A percentile compares a stretch with the other conserved stretches of the same genome.
These are phyloP conservation scores for Euura lappo DNA, from an alignment of 1,140 invertebrate genomes.

Conservation along the genomic window DNA sequence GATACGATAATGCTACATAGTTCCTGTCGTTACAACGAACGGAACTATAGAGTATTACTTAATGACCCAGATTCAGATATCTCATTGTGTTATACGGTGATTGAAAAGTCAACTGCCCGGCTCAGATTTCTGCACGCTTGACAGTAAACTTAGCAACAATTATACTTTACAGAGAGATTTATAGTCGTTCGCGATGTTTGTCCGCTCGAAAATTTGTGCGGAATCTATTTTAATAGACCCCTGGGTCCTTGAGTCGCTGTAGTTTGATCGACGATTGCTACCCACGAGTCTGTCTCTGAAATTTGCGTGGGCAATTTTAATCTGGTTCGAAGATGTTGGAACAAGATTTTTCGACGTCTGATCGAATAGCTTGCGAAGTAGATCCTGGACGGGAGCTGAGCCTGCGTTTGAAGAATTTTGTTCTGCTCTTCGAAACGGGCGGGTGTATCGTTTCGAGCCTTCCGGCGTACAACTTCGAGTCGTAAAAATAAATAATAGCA, in stretches of 20 bases:
- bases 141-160: too few relatives aligned
- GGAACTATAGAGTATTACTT: not conserved
- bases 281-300: not conserved
- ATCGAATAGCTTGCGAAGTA: not conserved
- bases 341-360: not conserved
- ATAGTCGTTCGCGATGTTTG: too few relatives aligned
- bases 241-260: not conserved
- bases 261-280: not conserved
- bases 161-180: too few relatives aligned
- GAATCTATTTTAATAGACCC: too few relatives aligned
- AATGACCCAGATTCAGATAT: slow-evolving; percentile 2
- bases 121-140: not conserved
- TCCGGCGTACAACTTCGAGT: not conserved
- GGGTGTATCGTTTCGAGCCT: not conserved
- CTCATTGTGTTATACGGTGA: slow-evolving; percentile 1
- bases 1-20: not conserved
- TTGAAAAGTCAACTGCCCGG: slow-evolving; percentile 3
- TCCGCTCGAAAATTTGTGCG: too few relatives aligned
- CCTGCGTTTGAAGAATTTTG: not conserved
- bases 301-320: not conserved
- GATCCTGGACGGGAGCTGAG: not conserved
- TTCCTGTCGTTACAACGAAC: not conserved
- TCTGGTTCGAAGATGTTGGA: not conserved
- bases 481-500: slow-evolving; percentile 7
- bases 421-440: too few relatives aligned